A percentile compares a stretch with the other conserved stretches of the same genome.
phyloP scores from a whole-genome alignment of 2,113 vertebrate species.

The Eublepharis macularius region DNA sequence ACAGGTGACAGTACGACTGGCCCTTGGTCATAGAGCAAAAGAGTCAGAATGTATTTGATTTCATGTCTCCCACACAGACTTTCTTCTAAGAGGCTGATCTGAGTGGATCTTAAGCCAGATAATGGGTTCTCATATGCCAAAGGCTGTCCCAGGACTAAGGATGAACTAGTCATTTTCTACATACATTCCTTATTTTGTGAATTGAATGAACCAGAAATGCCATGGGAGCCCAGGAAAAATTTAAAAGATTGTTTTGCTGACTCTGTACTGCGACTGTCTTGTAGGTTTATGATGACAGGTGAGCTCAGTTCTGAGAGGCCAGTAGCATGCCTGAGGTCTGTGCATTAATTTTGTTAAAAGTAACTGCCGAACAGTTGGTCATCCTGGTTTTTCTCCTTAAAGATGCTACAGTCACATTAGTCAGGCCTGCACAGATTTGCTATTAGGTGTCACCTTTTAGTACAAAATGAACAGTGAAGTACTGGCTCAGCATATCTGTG shows the following conservation, averaged over 20 bases:
- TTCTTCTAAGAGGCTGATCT: not conserved
- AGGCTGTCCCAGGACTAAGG: not conserved
- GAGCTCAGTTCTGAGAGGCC: not conserved
- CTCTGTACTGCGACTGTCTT: not conserved
- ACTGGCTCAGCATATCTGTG: slow-evolving; percentile 6
- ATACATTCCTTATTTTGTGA: not conserved
- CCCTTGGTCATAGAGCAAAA: no score
- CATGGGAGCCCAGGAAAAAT: not conserved
- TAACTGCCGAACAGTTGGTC: not conserved
- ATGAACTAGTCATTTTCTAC: not conserved
- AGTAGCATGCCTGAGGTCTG: not conserved
- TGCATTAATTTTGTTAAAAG: not conserved
- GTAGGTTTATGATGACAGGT: not conserved
- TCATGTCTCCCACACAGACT: no score
- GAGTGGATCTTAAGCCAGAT: not conserved
- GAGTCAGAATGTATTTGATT: no score
- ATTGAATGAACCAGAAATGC: not conserved
- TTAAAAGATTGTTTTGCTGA: not conserved
- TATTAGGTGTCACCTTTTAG: not conserved
- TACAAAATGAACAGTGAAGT: not conserved
- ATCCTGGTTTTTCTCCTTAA: not conserved
- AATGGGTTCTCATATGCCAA: not conserved
- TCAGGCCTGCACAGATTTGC: not conserved
- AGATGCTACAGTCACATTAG: not conserved
- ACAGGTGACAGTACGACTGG: no score